Base-by-base conservation (phyloP, 2,797 vertebrate genomes). In the Rhinoraja longicauda region DNA sequence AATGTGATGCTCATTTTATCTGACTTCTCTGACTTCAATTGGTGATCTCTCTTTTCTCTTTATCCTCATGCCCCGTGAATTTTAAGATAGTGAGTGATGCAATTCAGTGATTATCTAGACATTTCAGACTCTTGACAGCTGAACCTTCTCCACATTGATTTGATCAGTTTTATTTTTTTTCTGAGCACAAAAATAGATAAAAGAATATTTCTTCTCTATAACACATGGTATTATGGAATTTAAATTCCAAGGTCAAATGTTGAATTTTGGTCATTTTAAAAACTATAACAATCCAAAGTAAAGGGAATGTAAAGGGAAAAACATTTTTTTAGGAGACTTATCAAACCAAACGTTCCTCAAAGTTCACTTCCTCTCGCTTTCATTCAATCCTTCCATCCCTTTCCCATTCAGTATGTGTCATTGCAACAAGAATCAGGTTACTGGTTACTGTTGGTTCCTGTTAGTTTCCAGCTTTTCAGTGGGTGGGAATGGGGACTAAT, bases 161-260 rank as follows among this genome's bases (percentile, higher is more conserved):
- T 88, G 15, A 88, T 88, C 59, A 67, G 17, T 88, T 88, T 84
- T 84, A 84, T 84, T 84, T 26, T 88, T 88, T 36, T 19, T 88
- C 62, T n/a, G 62, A 67, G 17, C 84, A 9, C 59, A 88, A 67
- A 36, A 67, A 67, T 62, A 88, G 6, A 64, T 64, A 21, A 5
- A 59, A 57, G 45, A 81, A 59, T 12, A 29, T 15, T 9, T 64
- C 59, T 64, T 88, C n/a, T 67, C 57, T 9, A n/a, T 88, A 67
- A 88, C 82, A 62, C 26, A 62, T 59, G 32, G 57, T 13, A 62
- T n/a, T 59, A 29, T 12, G 88, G n/a, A 19, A 15, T 36, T 88
- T 32, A 15, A 62, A 88, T 36, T 64, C 59, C n/a, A 36, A 10
- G 3, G 62, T 64, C 88, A 88, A 36, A 88, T 88, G 4, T 64